Percentiles rank a stretch among this genome's conserved stretches.
These are phyloP conservation scores for Trileptium ribeirensis DNA, from an alignment of 2,888 invertebrate genomes.

Conservation along the genomic window DNA sequence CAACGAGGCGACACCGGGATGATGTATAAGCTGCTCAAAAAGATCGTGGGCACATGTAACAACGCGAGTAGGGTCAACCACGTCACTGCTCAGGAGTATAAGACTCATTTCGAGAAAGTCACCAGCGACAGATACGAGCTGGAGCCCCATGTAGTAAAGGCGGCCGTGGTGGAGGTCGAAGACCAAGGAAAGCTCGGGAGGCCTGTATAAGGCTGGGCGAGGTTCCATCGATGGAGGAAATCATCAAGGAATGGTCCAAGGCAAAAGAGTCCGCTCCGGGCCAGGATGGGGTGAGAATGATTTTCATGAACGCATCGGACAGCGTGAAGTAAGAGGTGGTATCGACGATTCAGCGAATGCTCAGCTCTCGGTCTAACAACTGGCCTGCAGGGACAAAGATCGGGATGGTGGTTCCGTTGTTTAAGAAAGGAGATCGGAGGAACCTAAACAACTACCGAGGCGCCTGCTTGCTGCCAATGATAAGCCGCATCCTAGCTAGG, in stretches of 20 bases:
- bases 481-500: constrained; percentile 7
- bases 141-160: background rate
- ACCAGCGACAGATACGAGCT: background rate
- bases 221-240: background rate
- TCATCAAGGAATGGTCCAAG: background rate
- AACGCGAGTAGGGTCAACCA: background rate
- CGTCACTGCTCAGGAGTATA: background rate
- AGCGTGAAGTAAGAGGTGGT: background rate
- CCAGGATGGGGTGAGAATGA: background rate
- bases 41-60: background rate
- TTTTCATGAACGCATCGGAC: background rate
- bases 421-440: background rate
- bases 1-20: background rate
- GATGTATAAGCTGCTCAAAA: background rate
- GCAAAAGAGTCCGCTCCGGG: background rate
- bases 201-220: background rate
- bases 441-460: background rate
- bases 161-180: background rate
- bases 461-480: background rate
- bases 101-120: background rate
- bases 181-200: background rate
- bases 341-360: background rate
- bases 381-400: background rate
- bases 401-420: background rate
- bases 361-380: background rate